Evolutionary conservation across 1,140 invertebrate genomes (phyloP).

Genomic region (Drosophila yakuba): DNA sequence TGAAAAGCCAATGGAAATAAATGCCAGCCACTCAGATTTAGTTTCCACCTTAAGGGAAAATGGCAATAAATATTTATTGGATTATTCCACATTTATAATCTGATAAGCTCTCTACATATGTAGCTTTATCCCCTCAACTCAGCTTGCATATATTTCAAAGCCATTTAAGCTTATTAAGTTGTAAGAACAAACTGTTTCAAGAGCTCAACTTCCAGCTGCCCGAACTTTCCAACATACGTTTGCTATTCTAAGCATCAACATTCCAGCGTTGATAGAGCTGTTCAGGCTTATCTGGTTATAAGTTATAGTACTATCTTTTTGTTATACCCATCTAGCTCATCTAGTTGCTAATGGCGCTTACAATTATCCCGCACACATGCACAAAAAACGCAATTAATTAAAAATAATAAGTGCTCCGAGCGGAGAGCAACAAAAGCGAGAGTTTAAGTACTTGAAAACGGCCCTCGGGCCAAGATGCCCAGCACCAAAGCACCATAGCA

Average conservation of each 20-base stretch:
- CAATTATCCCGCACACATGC: conserved; percentile 45
- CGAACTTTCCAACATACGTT: conserved; percentile 2
- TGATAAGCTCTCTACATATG: no score
- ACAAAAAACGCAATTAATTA: conserved; percentile 61
- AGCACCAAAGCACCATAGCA: background rate
- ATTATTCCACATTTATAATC: no score
- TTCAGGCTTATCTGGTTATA: conserved; percentile 1
- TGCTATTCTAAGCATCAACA: conserved; percentile 13
- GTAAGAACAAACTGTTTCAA: no score
- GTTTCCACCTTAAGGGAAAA: background rate
- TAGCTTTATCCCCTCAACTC: no score
- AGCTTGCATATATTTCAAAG: no score
- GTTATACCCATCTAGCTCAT: conserved; percentile 16
- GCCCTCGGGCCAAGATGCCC: conserved; percentile 31
- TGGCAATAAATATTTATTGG: background rate
- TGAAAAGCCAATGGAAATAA: conserved; percentile 12
- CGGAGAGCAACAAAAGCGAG: conserved; percentile 43
- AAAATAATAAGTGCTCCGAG: conserved; percentile 56
- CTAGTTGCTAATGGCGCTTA: conserved; percentile 32
- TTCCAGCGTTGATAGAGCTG: background rate
- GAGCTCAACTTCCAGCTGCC: no score
- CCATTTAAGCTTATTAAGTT: no score
- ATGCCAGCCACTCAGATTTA: conserved; percentile 15
- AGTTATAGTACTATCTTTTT: conserved; percentile 6
- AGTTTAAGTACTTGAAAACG: conserved; percentile 36